phyloP scores from a whole-genome alignment of 2,113 vertebrate species.

The Siniperca knerii region DNA sequence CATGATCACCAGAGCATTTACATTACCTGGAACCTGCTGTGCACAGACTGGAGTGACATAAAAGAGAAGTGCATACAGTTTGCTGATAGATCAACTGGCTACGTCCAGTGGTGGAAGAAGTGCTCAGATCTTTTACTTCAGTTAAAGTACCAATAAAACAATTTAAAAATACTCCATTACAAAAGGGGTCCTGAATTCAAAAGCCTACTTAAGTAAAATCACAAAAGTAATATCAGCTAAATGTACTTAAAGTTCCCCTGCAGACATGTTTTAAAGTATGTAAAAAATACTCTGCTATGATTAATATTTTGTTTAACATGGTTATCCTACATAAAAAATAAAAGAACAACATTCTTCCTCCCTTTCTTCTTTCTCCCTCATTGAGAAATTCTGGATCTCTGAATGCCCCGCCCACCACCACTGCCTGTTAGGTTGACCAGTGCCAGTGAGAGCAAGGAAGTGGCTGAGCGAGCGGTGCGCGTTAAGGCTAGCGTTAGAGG shows the following conservation, averaged over 20 bases:
- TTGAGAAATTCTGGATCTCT: too few species aligned
- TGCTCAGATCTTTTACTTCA: not conserved
- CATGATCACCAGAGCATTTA: slow-evolving; percentile 14
- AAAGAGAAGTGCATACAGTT: not conserved
- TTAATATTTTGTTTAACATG: too few species aligned
- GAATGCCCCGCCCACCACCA: too few species aligned
- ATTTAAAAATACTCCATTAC: not conserved
- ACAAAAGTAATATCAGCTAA: not conserved
- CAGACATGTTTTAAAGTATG: not conserved
- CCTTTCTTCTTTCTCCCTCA: too few species aligned
- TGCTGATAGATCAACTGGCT: not conserved
- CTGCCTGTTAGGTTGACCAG: too few species aligned
- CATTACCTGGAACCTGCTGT: slow-evolving; percentile 16
- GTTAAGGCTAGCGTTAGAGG: too few species aligned
- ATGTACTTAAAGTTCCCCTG: not conserved
- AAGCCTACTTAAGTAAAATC: not conserved
- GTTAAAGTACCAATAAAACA: not conserved
- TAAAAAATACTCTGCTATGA: too few species aligned
- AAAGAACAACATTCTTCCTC: too few species aligned
- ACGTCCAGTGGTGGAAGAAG: not conserved
- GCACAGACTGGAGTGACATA: not conserved
- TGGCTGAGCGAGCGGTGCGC: too few species aligned
- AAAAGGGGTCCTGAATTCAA: not conserved
- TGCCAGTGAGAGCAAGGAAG: too few species aligned
- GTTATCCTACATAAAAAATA: too few species aligned